phyloP scores from a whole-genome alignment of 2,113 vertebrate species.

The Beaufortia kweichowensis region DNA sequence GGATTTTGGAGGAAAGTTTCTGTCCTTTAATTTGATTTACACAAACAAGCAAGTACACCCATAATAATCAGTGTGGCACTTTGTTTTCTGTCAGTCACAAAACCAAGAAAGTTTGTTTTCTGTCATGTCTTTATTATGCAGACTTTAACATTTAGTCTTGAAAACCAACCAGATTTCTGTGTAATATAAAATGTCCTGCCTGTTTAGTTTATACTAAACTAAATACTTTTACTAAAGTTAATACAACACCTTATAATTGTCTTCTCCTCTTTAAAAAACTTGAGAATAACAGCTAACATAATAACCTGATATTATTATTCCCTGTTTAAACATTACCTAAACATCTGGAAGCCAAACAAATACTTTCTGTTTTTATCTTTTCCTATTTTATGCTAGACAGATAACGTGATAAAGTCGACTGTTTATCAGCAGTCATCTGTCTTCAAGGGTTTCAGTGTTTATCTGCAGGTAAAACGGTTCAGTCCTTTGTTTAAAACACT shows the following conservation, averaged over 20 bases:
- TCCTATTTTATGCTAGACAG: constrained; percentile 20
- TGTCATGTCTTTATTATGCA: neutral
- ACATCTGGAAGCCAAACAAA: constrained; percentile 30
- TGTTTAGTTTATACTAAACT: neutral
- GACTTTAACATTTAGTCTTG: neutral
- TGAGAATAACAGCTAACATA: neutral
- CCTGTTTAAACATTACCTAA: constrained; percentile 18
- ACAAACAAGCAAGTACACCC: neutral
- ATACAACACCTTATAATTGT: neutral
- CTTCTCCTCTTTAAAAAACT: neutral
- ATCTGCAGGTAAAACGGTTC: constrained; percentile 28
- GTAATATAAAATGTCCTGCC: neutral
- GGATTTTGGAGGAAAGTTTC: neutral
- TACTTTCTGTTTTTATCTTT: constrained; percentile 17
- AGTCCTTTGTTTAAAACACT: constrained; percentile 21
- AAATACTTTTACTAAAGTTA: too few species aligned
- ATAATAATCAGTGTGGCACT: neutral
- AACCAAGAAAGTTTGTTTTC: neutral
- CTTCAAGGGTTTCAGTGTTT: constrained; percentile 3
- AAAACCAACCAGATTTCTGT: neutral
- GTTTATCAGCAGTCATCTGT: constrained; percentile 19
- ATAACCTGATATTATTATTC: constrained; percentile 22
- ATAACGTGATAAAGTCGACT: constrained; percentile 27
- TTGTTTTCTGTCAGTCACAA: neutral
- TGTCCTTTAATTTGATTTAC: neutral